A percentile compares a stretch with the other conserved stretches of the same genome.
phyloP scores from a whole-genome alignment of 2,888 invertebrate species.

The Agrotis clavis region DNA sequence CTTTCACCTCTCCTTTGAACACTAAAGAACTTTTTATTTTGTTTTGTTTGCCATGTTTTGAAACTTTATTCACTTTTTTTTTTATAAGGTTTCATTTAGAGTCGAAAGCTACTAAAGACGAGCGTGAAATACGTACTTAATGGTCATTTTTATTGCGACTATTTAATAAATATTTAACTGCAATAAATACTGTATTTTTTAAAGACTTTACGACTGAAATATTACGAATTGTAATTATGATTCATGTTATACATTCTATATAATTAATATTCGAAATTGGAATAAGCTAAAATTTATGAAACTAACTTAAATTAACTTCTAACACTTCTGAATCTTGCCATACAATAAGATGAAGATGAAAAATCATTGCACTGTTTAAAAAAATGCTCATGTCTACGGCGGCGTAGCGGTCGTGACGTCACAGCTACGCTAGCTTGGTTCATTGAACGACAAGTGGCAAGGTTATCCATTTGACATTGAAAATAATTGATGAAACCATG shows the following conservation, averaged over 20 bases:
- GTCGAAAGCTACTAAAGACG: neutral
- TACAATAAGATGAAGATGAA: no score
- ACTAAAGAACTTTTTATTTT: slow-evolving; percentile 31
- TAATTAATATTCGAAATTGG: no score
- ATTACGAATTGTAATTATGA: no score
- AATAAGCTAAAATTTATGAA: no score
- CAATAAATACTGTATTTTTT: no score
- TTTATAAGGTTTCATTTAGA: slow-evolving; percentile 13
- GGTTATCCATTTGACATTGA: slow-evolving; percentile 38
- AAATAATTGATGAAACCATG: slow-evolving; percentile 42
- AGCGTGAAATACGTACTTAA: neutral
- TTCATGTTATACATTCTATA: no score
- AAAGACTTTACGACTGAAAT: no score
- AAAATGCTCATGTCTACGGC: slow-evolving; percentile 6
- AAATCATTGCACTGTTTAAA: neutral
- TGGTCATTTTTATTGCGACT: slow-evolving; percentile 3
- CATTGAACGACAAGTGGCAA: slow-evolving; percentile 47
- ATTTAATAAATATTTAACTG: slow-evolving; percentile 5
- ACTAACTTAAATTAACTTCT: no score
- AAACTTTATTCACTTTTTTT: slow-evolving; percentile 15
- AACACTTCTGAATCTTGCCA: no score
- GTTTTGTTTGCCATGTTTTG: slow-evolving; percentile 12
- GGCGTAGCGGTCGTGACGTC: slow-evolving; percentile 33
- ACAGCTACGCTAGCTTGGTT: slow-evolving; percentile 13
- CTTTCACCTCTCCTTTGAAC: slow-evolving; percentile 43